Conservation (phyloP, 2,113 vertebrate genomes). For the Tragulus kanchil region DNA sequence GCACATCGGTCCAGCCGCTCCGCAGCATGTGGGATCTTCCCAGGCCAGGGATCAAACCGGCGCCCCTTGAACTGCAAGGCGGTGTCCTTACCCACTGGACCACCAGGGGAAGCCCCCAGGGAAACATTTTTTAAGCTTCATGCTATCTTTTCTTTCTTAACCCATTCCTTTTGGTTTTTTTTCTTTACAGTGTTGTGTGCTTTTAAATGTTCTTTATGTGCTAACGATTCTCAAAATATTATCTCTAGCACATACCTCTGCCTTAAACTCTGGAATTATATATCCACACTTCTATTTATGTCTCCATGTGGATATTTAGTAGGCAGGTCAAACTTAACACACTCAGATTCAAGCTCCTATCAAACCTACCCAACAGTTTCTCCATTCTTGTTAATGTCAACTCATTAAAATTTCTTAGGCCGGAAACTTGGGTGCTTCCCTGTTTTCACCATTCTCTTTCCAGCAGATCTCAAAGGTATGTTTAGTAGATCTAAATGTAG, state of each 20-base stretch:
- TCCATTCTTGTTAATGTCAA: background rate
- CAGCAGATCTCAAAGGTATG: background rate
- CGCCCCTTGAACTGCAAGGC: no score
- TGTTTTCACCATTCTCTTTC: background rate
- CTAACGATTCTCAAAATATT: constrained; percentile 5
- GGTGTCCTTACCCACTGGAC: no score
- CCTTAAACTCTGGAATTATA: background rate
- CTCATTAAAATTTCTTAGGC: background rate
- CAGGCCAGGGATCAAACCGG: no score
- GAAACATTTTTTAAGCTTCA: background rate
- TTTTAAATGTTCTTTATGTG: background rate
- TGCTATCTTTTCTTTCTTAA: background rate
- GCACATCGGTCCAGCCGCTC: no score
- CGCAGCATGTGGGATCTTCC: no score
- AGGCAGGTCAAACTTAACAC: background rate
- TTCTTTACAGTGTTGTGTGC: background rate
- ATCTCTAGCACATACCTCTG: background rate
- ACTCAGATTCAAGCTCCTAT: background rate
- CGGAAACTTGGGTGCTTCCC: background rate
- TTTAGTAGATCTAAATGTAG: background rate
- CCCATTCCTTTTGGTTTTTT: background rate
- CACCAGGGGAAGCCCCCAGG: no score
- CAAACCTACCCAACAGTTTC: background rate
- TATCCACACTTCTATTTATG: background rate
- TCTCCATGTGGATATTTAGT: background rate